phyloP scores from a whole-genome alignment of 2,888 invertebrate species.

The Orthosia gothica region DNA sequence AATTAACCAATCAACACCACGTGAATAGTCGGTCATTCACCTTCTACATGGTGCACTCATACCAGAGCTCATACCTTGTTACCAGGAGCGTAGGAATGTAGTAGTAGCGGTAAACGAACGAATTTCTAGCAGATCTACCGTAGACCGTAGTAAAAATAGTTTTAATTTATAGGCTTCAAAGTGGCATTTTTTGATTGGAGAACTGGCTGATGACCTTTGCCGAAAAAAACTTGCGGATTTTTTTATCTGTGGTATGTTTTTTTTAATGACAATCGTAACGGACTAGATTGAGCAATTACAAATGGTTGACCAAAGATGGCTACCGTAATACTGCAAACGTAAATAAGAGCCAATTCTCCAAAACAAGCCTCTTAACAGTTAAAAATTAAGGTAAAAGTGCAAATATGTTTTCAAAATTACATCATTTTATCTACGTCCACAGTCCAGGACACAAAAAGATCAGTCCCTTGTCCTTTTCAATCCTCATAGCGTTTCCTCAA shows the following conservation, averaged over 20 bases:
- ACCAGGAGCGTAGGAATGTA: conserved; percentile 69
- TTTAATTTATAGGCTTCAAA: conserved; percentile 17
- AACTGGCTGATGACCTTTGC: not conserved
- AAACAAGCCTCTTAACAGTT: not conserved
- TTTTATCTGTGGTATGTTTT: conserved; percentile 23
- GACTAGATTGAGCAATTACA: not conserved
- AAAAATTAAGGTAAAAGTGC: not conserved
- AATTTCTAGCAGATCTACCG: conserved; percentile 45
- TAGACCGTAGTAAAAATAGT: conserved; percentile 21
- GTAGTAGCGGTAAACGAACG: conserved; percentile 64
- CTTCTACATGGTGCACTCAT: conserved; percentile 55
- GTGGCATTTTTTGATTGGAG: conserved; percentile 6
- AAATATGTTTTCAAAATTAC: not conserved
- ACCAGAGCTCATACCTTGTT: conserved; percentile 40
- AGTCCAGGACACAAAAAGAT: conserved; percentile 8
- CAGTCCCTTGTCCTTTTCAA: conserved; percentile 51
- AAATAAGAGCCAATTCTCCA: not conserved
- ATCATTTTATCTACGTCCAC: conserved; percentile 4
- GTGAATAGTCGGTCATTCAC: conserved; percentile 61
- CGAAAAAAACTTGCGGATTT: not conserved
- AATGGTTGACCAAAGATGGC: not conserved
- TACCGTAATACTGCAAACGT: not conserved
- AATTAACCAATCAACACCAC: conserved; percentile 69
- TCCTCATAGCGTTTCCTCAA: conserved; percentile 57
- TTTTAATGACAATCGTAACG: not conserved